Evolutionary conservation across 2,888 invertebrate genomes (phyloP).

Genomic region (Thyatira batis): DNA sequence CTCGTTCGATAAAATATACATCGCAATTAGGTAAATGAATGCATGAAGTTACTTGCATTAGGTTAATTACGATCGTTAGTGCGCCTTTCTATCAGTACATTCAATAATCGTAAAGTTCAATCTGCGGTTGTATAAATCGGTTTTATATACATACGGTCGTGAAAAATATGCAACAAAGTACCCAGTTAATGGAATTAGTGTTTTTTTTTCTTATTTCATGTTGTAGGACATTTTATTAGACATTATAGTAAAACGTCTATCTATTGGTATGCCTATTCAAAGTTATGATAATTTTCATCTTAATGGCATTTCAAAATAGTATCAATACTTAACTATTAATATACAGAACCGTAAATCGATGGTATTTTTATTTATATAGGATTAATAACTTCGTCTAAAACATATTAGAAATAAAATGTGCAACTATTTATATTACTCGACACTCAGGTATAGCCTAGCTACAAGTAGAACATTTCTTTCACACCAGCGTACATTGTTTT

Average conservation of each 20-base stretch:
- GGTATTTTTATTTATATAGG: too few species aligned
- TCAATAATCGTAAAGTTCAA: slow-evolving; percentile 75
- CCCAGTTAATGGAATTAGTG: neutral
- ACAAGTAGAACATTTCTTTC: neutral
- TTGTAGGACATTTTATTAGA: neutral
- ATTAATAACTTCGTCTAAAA: too few species aligned
- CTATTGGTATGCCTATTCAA: neutral
- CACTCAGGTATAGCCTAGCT: neutral
- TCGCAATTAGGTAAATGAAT: slow-evolving; percentile 36
- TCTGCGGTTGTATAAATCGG: slow-evolving; percentile 64
- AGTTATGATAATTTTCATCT: neutral
- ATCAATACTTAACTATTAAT: too few species aligned
- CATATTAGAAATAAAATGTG: too few species aligned
- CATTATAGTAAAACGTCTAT: too few species aligned
- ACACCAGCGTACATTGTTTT: neutral
- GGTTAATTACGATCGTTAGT: slow-evolving; percentile 61
- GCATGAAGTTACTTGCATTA: slow-evolving; percentile 33
- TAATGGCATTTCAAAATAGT: neutral
- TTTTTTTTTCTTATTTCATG: neutral
- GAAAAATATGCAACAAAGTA: slow-evolving; percentile 25
- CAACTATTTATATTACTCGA: too few species aligned
- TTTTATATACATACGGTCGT: slow-evolving; percentile 49
- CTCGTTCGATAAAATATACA: slow-evolving; percentile 32
- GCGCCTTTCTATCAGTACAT: slow-evolving; percentile 55
- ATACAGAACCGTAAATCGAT: too few species aligned